Conservation (phyloP, 2,113 vertebrate species). For the Cebidichthys violaceus region DNA sequence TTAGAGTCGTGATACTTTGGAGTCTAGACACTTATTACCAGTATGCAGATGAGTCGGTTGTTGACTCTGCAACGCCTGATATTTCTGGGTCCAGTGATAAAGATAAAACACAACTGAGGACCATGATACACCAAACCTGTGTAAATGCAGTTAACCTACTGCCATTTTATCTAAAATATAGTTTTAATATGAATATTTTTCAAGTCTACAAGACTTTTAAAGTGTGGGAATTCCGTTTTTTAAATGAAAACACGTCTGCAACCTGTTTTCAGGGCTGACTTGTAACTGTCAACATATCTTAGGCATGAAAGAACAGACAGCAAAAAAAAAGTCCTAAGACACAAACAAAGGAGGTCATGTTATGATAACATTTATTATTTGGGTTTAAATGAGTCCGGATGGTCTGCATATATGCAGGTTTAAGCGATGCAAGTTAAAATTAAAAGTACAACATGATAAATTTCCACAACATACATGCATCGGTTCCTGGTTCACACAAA, state of each 20-base stretch:
- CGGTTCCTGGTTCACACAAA: neutral
- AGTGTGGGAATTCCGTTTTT: slow-evolving; percentile 11
- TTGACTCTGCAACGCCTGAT: slow-evolving; percentile 1
- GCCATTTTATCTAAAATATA: slow-evolving; percentile 55
- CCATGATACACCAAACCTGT: slow-evolving; percentile 1
- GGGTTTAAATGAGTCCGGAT: no score
- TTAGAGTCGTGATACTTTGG: neutral
- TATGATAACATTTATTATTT: no score
- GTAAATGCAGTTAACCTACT: slow-evolving; percentile 41
- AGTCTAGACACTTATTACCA: neutral
- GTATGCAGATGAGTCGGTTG: neutral
- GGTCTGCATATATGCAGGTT: no score
- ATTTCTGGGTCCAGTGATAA: slow-evolving; percentile 19
- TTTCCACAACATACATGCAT: no score
- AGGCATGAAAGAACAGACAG: no score
- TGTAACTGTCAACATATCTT: no score
- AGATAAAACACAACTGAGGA: slow-evolving; percentile 6
- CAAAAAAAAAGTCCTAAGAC: no score
- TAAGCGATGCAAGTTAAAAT: no score
- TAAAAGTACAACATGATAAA: no score
- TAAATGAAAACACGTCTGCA: no score
- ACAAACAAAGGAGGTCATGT: no score
- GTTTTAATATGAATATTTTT: slow-evolving; percentile 28
- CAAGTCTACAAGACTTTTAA: slow-evolving; percentile 16
- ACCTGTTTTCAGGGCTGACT: no score